Evolutionary conservation across 37 sponge, comb jelly and placozoan species (phyloP).

Genomic region (Bolinopsis microptera): DNA sequence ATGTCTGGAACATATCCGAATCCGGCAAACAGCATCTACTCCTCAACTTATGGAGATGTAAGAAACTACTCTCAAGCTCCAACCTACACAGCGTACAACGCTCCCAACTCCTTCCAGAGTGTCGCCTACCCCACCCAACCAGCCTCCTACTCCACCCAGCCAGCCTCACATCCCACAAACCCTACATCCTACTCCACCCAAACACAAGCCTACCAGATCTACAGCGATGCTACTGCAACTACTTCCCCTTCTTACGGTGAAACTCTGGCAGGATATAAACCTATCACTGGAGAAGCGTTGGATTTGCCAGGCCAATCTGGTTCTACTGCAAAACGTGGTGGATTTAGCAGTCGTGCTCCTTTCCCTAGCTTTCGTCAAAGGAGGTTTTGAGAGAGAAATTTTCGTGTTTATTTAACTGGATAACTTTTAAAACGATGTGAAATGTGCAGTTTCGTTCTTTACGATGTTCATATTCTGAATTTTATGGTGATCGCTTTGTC

Average conservation of each 20-base stretch:
- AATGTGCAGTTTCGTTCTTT: no score
- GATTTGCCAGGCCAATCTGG: neutral
- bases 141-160: neutral
- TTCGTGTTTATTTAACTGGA: no score
- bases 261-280: neutral
- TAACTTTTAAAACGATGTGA: no score
- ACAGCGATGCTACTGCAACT: neutral
- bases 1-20: neutral
- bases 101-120: no score
- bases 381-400: neutral
- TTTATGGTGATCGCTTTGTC: no score
- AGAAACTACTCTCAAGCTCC: neutral
- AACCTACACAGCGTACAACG: neutral
- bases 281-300: neutral
- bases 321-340: neutral
- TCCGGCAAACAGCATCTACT: neutral
- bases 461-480: no score
- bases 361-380: neutral
- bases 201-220: neutral
- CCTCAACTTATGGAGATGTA: neutral
- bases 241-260: neutral
- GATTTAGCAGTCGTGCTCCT: no score
- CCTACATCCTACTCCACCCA: neutral
- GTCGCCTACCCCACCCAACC: neutral
- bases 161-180: neutral